phyloP scores from a whole-genome alignment of 2,888 invertebrate species.

The Acrobasis consociella region DNA sequence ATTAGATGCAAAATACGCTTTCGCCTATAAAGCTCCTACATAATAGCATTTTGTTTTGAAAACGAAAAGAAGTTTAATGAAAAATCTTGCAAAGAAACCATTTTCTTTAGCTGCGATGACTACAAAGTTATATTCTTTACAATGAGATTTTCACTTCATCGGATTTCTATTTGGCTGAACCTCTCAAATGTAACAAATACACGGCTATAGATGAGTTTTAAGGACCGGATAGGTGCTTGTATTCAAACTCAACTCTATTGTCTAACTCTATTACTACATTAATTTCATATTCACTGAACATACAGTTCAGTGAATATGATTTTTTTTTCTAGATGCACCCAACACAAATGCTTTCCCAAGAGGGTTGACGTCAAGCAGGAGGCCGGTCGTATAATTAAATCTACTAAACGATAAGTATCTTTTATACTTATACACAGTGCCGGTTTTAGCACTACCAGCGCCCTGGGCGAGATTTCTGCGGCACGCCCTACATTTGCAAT shows the following conservation, averaged over 20 bases:
- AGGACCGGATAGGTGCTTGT: constrained; percentile 1
- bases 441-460: too few relatives aligned
- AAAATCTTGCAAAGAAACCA: constrained; percentile 4
- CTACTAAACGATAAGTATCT: too few relatives aligned
- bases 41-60: not conserved
- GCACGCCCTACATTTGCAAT: too few relatives aligned
- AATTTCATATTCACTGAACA: too few relatives aligned
- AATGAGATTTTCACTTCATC: constrained; percentile 21
- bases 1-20: too few relatives aligned
- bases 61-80: not conserved
- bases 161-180: constrained; percentile 18
- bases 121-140: constrained; percentile 16
- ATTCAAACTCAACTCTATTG: not conserved
- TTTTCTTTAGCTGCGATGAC: constrained; percentile 11
- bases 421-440: too few relatives aligned
- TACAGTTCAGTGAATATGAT: not conserved
- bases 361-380: too few relatives aligned
- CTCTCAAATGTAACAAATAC: not conserved
- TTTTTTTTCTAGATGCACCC: not conserved
- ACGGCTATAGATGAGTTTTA: constrained; percentile 2
- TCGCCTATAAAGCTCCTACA: not conserved
- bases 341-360: too few relatives aligned
- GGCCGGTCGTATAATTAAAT: too few relatives aligned
- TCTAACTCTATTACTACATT: not conserved
- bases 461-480: too few relatives aligned